Percentiles rank a stretch among this genome's conserved stretches.
phyloP scores from a whole-genome alignment of 2,797 vertebrate species.

The Acestrorhynchus altus region DNA sequence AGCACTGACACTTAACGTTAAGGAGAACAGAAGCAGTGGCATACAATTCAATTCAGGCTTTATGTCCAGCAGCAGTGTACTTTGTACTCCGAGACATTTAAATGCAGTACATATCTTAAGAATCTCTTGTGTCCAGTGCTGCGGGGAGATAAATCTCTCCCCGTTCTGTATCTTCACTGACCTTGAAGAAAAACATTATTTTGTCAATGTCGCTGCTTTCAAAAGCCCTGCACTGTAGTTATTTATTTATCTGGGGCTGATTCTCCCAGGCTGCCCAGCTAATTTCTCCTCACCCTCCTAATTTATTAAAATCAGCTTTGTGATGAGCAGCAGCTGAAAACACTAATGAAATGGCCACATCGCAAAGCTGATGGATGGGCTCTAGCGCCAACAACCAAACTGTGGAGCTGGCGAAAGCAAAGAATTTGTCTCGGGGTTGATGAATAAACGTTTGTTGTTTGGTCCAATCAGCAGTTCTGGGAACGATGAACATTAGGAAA shows the following conservation, averaged over 20 bases:
- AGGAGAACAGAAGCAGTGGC: neutral
- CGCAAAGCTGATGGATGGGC: conserved; percentile 66
- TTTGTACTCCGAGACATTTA: conserved; percentile 3
- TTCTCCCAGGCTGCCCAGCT: conserved; percentile 49
- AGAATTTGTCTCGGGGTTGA: conserved; percentile 70
- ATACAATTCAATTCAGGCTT: conserved; percentile 1
- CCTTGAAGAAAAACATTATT: conserved; percentile 37
- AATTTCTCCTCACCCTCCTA: conserved; percentile 53
- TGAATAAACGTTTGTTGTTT: conserved; percentile 72
- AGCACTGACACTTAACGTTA: conserved; percentile 42
- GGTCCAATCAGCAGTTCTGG: conserved; percentile 79
- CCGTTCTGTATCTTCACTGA: conserved; percentile 36
- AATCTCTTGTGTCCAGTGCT: conserved; percentile 22
- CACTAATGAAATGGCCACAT: conserved; percentile 67
- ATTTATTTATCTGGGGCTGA: conserved; percentile 28
- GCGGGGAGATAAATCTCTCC: conserved; percentile 35
- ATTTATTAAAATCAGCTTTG: conserved; percentile 60
- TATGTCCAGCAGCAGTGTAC: conserved; percentile 9
- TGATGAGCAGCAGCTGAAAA: conserved; percentile 52
- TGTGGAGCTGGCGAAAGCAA: conserved; percentile 68
- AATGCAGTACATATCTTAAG: conserved; percentile 18
- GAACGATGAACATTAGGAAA: conserved; percentile 80
- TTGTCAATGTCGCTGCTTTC: conserved; percentile 46
- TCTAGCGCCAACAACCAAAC: conserved; percentile 53
- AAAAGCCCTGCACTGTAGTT: conserved; percentile 15